A percentile compares a stretch with the other conserved stretches of the same genome.
Evolutionary conservation across 2,113 vertebrate species (phyloP).

Genomic region (Microtus ochrogaster): DNA sequence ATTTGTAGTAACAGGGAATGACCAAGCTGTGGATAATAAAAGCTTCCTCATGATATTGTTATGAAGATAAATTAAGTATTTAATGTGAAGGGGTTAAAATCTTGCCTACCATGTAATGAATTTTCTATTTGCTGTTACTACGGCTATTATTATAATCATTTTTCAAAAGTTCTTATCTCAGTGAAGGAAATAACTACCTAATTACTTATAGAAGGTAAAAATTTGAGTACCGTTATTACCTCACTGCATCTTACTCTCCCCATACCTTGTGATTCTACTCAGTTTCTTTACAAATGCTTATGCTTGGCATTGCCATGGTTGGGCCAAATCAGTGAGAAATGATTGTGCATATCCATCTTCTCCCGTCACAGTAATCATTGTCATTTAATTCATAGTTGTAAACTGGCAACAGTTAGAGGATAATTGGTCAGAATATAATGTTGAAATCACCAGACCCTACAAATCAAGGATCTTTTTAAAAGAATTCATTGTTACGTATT

Average conservation of each 20-base stretch:
- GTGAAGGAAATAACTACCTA: neutral
- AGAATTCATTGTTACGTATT: neutral
- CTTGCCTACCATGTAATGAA: neutral
- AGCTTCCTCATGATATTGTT: neutral
- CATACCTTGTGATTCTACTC: neutral
- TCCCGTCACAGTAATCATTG: neutral
- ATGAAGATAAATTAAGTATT: slow-evolving; percentile 25
- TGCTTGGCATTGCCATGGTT: neutral
- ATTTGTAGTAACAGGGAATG: neutral
- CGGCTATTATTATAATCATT: neutral
- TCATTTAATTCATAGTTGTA: neutral
- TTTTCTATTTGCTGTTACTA: neutral
- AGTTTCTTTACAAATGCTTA: neutral
- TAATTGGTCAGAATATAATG: neutral
- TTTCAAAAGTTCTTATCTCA: neutral
- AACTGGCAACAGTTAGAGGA: neutral
- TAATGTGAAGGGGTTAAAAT: neutral
- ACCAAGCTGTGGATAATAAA: neutral
- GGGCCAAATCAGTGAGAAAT: neutral
- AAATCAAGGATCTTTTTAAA: neutral
- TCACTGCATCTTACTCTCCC: neutral
- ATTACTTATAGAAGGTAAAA: slow-evolving; percentile 26
- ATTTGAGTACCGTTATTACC: neutral
- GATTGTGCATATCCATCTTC: neutral
- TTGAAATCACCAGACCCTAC: neutral